Percentiles rank a stretch among this genome's conserved stretches.
phyloP scores from a whole-genome alignment of 2,797 vertebrate genomes.

The Pseudomugil gertrudae region DNA sequence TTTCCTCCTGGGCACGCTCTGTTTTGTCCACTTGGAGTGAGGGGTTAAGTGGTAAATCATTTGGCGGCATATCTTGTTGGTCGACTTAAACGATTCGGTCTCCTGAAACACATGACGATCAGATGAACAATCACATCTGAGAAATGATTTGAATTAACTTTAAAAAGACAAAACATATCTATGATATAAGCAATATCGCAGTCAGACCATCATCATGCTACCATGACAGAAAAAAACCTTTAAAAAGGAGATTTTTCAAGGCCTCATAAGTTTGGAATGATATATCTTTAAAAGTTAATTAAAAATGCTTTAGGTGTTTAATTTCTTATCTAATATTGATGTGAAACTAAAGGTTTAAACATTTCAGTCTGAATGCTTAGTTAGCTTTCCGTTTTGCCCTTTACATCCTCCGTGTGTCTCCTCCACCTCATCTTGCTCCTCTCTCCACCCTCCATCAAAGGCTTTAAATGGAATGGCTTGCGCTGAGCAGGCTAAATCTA shows the following conservation, averaged over 20 bases:
- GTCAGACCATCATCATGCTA: too few species aligned
- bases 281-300: background rate
- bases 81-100: slow-evolving; percentile 85
- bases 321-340: background rate
- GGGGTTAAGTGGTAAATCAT: slow-evolving; percentile 92
- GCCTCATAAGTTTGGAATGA: background rate
- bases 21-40: slow-evolving; percentile 86
- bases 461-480: slow-evolving; percentile 71
- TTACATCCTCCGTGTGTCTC: slow-evolving; percentile 8
- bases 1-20: slow-evolving; percentile 85
- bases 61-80: slow-evolving; percentile 90
- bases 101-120: slow-evolving; percentile 74
- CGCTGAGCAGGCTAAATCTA: slow-evolving; percentile 74
- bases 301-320: background rate
- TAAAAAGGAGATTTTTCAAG: background rate
- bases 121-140: background rate
- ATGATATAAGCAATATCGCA: too few species aligned
- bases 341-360: slow-evolving; percentile 35
- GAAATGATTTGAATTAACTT: background rate
- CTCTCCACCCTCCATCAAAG: slow-evolving; percentile 56
- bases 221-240: too few species aligned
- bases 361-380: slow-evolving; percentile 33
- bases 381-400: slow-evolving; percentile 33
- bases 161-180: background rate
- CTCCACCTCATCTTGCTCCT: slow-evolving; percentile 18